A percentile compares a stretch with the other conserved stretches of the same genome.
phyloP scores from a whole-genome alignment of 2,888 invertebrate genomes.

The Cremastobaeus sp. region DNA sequence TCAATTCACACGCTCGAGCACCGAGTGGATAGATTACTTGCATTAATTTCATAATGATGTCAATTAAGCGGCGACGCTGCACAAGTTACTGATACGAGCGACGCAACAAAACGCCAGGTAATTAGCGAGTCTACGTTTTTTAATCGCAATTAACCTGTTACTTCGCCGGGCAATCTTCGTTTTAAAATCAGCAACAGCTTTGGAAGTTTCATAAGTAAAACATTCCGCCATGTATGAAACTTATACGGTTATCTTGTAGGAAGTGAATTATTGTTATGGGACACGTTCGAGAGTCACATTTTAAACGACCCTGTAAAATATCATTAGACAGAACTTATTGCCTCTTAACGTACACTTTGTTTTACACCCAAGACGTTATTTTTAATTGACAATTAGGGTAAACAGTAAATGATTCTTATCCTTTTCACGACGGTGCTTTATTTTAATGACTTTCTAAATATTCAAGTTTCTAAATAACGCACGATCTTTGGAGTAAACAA shows the following conservation, averaged over 20 bases:
- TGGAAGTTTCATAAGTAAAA: no score
- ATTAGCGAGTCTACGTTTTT: no score
- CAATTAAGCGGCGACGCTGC: background rate
- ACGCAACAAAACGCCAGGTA: no score
- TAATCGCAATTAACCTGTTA: no score
- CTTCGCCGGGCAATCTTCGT: background rate
- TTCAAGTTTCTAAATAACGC: no score
- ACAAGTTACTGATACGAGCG: background rate
- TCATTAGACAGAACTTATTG: conserved; percentile 20
- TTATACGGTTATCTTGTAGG: background rate
- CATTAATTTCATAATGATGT: conserved; percentile 7
- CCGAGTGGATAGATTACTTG: conserved; percentile 6
- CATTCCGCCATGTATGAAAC: no score
- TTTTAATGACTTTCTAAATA: no score
- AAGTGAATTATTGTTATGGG: conserved; percentile 11
- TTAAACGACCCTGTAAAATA: conserved; percentile 7
- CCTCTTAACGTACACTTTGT: conserved; percentile 15
- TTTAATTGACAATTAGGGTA: no score
- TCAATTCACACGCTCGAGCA: conserved; percentile 8
- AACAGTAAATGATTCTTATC: no score
- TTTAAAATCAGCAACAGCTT: background rate
- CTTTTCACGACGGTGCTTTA: no score
- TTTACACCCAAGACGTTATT: conserved; percentile 6
- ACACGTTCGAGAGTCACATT: conserved; percentile 15
- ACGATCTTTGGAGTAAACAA: no score